Evolutionary conservation across 2,113 vertebrate genomes (phyloP), one percentile per base, ranked within the genome.

Genomic region (Stegastes partitus): DNA sequence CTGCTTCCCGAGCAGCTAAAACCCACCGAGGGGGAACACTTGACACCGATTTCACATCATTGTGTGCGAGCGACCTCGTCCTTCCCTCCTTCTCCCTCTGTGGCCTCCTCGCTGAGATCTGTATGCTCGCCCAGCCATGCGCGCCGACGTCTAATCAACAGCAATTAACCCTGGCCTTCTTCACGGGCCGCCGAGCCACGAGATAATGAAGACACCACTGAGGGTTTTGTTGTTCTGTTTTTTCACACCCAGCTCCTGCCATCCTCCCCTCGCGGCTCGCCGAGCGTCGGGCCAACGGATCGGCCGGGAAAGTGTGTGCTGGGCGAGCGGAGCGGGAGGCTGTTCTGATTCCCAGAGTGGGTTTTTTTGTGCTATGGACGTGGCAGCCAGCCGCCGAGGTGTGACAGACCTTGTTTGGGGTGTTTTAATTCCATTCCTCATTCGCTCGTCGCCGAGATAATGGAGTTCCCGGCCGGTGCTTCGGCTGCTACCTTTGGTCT

Each of bases 161-260:
- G 79, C 82, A 89, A 92, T 93, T 92, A 92, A 92, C 90, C 88
- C 81, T 23, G 73, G 78, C 79, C 82, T 71, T 64, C 54, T 68
- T 75, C 79, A 83, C 23, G 19, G 68, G 79, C 74, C 19, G 26
- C 25, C 9, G 28, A 14, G 66, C 83, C 21, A 12, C 15, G 79
- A 86, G 82, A 92, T 89, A 84, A 91, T 87, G 84, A 87, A 88
- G 89, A 84, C 84, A 56, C 65, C 63, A 55, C 50, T 22, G 42
- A 21, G 67, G 37, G 44, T 16, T 62, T 50, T 51, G 23, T 56
- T 55, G 18, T 56, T 34, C 22, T 28, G 62, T 58, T 77, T 70
- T 53, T 82, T 64, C 61, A 66, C 85, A 77, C 74, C 0, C 83
- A 74, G 68, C 75, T 25, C 83, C 85, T 89, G 86, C 86, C 72